Conservation (phyloP, 2,888 invertebrate species). For the Drosophila formosana region DNA sequence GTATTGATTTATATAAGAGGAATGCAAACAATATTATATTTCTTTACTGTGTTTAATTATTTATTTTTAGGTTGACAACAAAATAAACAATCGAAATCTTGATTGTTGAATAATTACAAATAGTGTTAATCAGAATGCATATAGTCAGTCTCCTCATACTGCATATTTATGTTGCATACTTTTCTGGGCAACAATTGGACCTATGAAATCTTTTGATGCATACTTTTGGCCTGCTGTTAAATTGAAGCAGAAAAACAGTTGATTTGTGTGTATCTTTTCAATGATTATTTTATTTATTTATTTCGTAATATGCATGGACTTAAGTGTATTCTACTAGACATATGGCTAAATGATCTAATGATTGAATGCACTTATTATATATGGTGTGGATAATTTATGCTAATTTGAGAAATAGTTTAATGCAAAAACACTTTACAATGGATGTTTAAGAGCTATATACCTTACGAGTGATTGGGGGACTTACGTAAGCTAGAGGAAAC, state of each 20-base stretch:
- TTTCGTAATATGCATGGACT: conserved; percentile 45
- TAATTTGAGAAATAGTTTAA: conserved; percentile 39
- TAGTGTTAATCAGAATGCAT: no score
- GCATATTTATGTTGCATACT: conserved; percentile 1
- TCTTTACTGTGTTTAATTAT: neutral
- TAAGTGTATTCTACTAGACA: conserved; percentile 44
- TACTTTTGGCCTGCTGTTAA: conserved; percentile 13
- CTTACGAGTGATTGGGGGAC: conserved; percentile 18
- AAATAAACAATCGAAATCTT: neutral
- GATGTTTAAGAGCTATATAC: conserved; percentile 10
- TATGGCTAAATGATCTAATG: conserved; percentile 68
- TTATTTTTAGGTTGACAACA: neutral
- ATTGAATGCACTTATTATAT: conserved; percentile 36
- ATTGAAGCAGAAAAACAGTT: neutral
- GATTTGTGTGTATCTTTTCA: conserved; percentile 26
- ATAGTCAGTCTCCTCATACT: neutral
- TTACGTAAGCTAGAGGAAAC: conserved; percentile 24
- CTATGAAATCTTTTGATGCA: neutral
- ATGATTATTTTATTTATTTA: conserved; percentile 49
- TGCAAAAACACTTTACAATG: conserved; percentile 49
- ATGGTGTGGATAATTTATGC: conserved; percentile 47
- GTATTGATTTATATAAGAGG: no score
- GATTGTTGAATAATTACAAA: neutral
- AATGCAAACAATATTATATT: no score
- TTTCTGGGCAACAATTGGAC: neutral